Conservation (phyloP, 1,140 invertebrate species). For the Achatina immaculata region DNA sequence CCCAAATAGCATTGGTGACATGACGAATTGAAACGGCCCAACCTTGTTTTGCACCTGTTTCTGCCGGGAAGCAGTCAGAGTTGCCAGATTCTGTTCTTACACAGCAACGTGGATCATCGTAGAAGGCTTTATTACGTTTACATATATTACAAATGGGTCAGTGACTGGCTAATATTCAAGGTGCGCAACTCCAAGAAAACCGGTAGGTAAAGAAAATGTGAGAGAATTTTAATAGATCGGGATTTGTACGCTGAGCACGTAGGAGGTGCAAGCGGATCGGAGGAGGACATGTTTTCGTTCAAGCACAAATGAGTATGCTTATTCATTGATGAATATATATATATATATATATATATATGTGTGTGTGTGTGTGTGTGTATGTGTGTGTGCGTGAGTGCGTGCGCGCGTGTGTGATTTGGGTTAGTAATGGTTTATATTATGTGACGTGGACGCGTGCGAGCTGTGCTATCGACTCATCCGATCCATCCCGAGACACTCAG, state of each 20-base stretch:
- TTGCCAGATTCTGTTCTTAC: no score
- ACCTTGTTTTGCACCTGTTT: no score
- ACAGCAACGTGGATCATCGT: neutral
- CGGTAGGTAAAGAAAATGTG: neutral
- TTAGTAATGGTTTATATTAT: neutral
- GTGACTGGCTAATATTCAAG: neutral
- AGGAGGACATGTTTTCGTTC: neutral
- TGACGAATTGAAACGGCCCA: no score
- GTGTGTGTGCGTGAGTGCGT: constrained; percentile 1
- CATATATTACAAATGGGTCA: neutral
- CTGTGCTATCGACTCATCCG: neutral
- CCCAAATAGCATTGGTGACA: no score
- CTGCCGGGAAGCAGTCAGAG: no score
- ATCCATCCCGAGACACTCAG: neutral
- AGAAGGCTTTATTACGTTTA: neutral
- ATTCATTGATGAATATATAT: constrained; percentile 15
- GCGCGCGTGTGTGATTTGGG: constrained; percentile 9
- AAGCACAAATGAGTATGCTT: neutral
- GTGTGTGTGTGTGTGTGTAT: constrained; percentile 26
- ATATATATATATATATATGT: constrained; percentile 31
- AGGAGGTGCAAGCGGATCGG: neutral
- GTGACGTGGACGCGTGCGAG: neutral
- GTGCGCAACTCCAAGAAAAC: neutral
- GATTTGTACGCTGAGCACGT: neutral
- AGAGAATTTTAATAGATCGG: neutral